Conservation (phyloP, 2,113 vertebrate species). For the Gavialis gangeticus region DNA sequence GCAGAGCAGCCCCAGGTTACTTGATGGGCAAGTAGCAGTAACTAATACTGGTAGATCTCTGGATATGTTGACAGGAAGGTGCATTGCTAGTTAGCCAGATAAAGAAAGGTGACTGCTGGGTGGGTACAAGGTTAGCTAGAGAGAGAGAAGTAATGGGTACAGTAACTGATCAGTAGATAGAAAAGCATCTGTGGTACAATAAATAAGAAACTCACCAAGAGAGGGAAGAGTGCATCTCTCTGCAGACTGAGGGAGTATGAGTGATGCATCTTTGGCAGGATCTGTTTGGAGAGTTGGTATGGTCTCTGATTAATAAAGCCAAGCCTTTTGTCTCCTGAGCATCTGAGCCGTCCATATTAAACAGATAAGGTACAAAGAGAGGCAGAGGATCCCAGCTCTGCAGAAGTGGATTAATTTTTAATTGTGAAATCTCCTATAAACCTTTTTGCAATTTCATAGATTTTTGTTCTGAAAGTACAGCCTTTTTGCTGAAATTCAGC, state of each 20-base stretch:
- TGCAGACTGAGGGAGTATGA: neutral
- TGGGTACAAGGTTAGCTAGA: neutral
- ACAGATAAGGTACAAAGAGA: neutral
- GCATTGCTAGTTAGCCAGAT: neutral
- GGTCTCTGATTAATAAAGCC: neutral
- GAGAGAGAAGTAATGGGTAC: neutral
- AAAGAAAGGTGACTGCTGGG: conserved; percentile 23
- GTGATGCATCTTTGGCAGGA: neutral
- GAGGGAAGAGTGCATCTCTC: neutral
- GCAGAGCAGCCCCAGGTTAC: neutral
- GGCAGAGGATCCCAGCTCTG: neutral
- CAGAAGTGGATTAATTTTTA: neutral
- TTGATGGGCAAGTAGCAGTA: neutral
- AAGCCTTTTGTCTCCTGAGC: neutral
- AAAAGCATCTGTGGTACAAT: neutral
- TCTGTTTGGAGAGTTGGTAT: rapidly evolving
- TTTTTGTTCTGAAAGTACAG: neutral
- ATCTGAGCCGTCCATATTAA: neutral
- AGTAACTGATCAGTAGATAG: neutral
- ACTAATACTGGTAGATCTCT: neutral
- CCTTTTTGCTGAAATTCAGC: neutral
- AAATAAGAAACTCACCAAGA: neutral
- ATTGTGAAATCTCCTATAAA: neutral
- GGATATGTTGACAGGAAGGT: neutral
- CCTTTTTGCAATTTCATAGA: neutral